Evolutionary conservation across 2,888 invertebrate species (phyloP).

Genomic region (Myopa tessellatipennis): DNA sequence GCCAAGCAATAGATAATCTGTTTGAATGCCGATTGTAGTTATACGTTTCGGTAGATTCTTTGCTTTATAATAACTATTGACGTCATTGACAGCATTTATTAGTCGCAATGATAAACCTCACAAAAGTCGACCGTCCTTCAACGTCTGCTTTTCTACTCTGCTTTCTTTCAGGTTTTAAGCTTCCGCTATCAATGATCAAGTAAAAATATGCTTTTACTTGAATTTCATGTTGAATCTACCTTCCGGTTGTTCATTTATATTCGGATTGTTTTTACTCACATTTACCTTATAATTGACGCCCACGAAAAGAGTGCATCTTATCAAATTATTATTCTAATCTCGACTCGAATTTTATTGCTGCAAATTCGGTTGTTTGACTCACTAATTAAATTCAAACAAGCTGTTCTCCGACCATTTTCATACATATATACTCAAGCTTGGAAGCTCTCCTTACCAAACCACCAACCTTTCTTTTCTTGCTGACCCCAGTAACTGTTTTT

Average conservation of each 20-base stretch:
- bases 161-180: too few relatives aligned
- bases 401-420: neutral
- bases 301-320: too few relatives aligned
- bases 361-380: neutral
- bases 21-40: neutral
- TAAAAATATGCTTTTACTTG: too few relatives aligned
- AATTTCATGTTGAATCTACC: too few relatives aligned
- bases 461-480: neutral
- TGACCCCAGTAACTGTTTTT: neutral
- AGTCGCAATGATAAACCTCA: neutral
- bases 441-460: neutral
- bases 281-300: too few relatives aligned
- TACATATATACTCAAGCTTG: neutral
- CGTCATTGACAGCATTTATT: neutral
- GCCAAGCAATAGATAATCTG: slow-evolving; percentile 6
- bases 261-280: too few relatives aligned
- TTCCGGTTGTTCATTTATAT: too few relatives aligned
- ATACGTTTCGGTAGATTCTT: neutral
- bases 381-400: neutral
- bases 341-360: neutral
- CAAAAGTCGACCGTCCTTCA: neutral
- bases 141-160: neutral
- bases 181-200: too few relatives aligned
- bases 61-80: neutral
- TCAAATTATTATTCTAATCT: neutral